Conservation (phyloP, 2,888 invertebrate genomes). For the Hirtodrosophila confusa region DNA sequence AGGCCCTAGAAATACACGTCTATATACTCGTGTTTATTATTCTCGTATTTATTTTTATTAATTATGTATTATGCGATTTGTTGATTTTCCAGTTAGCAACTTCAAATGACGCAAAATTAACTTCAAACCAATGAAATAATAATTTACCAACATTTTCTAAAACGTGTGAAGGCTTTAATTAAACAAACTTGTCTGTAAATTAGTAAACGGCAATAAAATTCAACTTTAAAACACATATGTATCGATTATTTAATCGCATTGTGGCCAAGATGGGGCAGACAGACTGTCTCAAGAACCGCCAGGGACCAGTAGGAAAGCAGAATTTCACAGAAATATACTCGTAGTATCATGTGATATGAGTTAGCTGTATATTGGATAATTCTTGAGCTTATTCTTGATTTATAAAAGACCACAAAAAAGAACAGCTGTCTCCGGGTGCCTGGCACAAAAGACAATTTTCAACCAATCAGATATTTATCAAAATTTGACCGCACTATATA, state of each 20-base stretch:
- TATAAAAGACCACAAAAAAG: too few relatives aligned
- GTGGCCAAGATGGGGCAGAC: constrained; percentile 15
- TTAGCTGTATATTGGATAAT: background rate
- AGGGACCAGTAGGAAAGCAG: constrained; percentile 17
- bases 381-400: too few relatives aligned
- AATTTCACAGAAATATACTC: constrained; percentile 5
- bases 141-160: constrained; percentile 35
- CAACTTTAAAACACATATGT: too few relatives aligned
- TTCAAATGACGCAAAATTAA: constrained; percentile 29
- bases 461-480: too few relatives aligned
- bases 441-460: too few relatives aligned
- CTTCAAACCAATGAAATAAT: constrained; percentile 27
- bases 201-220: constrained; percentile 54
- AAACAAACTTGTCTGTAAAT: constrained; percentile 66
- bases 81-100: constrained; percentile 50
- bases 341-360: constrained; percentile 46
- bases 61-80: constrained; percentile 17
- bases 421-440: too few relatives aligned
- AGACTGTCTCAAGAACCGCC: constrained; percentile 38
- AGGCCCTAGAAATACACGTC: constrained; percentile 20
- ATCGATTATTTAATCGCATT: constrained; percentile 19
- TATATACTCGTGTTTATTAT: too few relatives aligned
- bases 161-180: constrained; percentile 57
- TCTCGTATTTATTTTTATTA: constrained; percentile 2
- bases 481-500: too few relatives aligned